Evolutionary conservation across 92 coral and sea anemone genomes (phyloP).

Genomic region (Nematostella vectensis): DNA sequence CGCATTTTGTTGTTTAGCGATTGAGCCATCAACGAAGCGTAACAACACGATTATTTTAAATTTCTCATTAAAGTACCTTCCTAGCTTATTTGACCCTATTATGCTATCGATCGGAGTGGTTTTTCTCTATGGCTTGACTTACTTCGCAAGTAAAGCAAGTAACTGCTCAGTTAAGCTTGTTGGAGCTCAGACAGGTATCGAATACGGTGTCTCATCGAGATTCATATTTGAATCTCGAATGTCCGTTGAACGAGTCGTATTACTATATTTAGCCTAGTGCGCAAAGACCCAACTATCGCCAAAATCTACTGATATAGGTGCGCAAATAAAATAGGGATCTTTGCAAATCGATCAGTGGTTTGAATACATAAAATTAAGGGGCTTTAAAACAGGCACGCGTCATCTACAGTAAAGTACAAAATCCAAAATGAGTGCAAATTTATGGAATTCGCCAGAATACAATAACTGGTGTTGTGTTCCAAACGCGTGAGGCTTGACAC

Average conservation of each 20-base stretch:
- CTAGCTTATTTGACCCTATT: neutral
- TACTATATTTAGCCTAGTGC: slow-evolving; percentile 41
- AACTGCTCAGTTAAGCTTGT: slow-evolving; percentile 23
- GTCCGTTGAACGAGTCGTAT: slow-evolving; percentile 77
- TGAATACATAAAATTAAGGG: neutral
- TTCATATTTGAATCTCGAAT: slow-evolving; percentile 85
- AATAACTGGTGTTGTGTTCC: slow-evolving; percentile 19
- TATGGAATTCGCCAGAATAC: slow-evolving; percentile 40
- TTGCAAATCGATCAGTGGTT: neutral
- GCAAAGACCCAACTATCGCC: slow-evolving; percentile 4
- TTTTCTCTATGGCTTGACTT: slow-evolving; percentile 1
- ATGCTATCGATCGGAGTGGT: neutral
- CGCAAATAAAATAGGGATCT: slow-evolving; percentile 4
- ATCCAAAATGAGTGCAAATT: slow-evolving; percentile 42
- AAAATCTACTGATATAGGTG: slow-evolving; percentile 1
- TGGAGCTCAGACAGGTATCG: slow-evolving; percentile 16
- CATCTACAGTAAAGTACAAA: slow-evolving; percentile 29
- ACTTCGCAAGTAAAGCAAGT: neutral
- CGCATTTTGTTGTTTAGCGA: neutral
- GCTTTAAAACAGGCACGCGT: slow-evolving; percentile 23
- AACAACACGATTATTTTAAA: slow-evolving; percentile 8
- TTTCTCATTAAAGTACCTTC: slow-evolving; percentile 8
- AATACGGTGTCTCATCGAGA: slow-evolving; percentile 17
- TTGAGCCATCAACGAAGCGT: slow-evolving; percentile 24
- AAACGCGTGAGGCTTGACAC: slow-evolving; percentile 10